phyloP scores from a whole-genome alignment of 2,113 vertebrate species.

The Entelurus aequoreus region DNA sequence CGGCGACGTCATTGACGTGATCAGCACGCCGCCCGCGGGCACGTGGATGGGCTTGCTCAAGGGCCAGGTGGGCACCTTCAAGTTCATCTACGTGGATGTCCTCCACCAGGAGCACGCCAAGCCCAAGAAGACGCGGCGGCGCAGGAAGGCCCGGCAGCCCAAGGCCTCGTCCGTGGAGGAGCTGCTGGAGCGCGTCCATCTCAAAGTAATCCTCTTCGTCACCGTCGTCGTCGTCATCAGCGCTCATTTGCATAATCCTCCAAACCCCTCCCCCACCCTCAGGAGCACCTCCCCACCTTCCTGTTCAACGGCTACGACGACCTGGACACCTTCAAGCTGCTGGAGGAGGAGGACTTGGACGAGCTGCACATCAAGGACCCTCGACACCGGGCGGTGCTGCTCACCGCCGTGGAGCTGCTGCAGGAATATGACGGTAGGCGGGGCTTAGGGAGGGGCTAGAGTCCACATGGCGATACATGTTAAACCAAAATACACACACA shows the following conservation, averaged over 20 bases:
- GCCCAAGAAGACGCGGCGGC: conserved; percentile 85
- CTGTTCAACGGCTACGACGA: conserved; percentile 98
- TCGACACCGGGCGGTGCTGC: conserved; percentile 88
- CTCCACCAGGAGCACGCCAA: conserved; percentile 90
- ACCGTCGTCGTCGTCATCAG: no score
- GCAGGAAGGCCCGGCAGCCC: conserved; percentile 84
- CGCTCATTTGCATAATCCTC: conserved; percentile 3
- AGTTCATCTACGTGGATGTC: conserved; percentile 98
- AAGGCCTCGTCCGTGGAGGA: conserved; percentile 96
- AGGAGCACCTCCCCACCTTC: conserved; percentile 99
- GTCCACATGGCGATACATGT: no score
- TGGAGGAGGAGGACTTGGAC: conserved; percentile 96
- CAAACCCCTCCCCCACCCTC: not conserved
- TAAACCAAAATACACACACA: no score
- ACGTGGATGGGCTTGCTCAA: conserved; percentile 98
- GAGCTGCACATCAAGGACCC: conserved; percentile 94
- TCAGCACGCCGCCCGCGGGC: conserved; percentile 98
- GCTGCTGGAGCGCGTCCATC: conserved; percentile 90
- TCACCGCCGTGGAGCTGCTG: conserved; percentile 92
- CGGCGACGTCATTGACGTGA: conserved; percentile 96
- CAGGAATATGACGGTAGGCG: conserved; percentile 95
- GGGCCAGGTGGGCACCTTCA: conserved; percentile 98
- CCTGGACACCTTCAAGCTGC: conserved; percentile 93
- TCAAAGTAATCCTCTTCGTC: conserved; percentile 74
- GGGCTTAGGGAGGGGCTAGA: no score